Evolutionary conservation across 2,888 invertebrate genomes (phyloP).

Genomic region (Acanthococcus lagerstroemiae): DNA sequence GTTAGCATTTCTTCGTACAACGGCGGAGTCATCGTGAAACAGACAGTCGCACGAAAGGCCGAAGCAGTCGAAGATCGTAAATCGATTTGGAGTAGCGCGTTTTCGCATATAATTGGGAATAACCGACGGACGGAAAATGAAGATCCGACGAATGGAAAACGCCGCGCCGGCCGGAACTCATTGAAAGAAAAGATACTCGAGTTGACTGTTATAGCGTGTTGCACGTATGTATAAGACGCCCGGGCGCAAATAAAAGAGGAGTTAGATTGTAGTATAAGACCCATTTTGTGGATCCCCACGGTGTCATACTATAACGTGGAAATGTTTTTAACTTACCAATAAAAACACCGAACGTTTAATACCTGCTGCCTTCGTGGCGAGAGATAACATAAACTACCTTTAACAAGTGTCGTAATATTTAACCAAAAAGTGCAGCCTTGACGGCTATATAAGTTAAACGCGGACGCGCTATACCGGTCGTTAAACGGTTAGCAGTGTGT

Average conservation of each 20-base stretch:
- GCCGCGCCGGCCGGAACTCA: conserved; percentile 5
- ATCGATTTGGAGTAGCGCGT: neutral
- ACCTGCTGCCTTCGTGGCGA: conserved; percentile 8
- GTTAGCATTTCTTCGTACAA: too few species aligned
- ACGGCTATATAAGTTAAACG: conserved; percentile 25
- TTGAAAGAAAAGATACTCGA: conserved; percentile 22
- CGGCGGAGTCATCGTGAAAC: too few species aligned
- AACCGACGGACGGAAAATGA: neutral
- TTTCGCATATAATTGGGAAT: neutral
- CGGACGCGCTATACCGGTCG: neutral
- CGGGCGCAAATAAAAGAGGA: neutral
- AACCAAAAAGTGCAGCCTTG: conserved; percentile 28
- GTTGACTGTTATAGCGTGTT: conserved; percentile 26
- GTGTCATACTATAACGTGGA: conserved; percentile 29
- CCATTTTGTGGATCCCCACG: conserved; percentile 27
- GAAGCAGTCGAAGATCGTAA: neutral
- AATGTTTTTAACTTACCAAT: conserved; percentile 29
- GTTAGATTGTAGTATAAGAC: conserved; percentile 27
- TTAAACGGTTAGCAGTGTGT: conserved; percentile 16
- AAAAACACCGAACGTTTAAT: conserved; percentile 26
- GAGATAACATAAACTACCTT: conserved; percentile 29
- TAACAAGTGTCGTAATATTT: conserved; percentile 30
- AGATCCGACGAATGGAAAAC: neutral
- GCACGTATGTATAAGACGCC: conserved; percentile 9
- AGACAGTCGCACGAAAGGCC: too few species aligned